phyloP scores from a whole-genome alignment of 2,113 vertebrate species.

The Dryoscopus gambensis region DNA sequence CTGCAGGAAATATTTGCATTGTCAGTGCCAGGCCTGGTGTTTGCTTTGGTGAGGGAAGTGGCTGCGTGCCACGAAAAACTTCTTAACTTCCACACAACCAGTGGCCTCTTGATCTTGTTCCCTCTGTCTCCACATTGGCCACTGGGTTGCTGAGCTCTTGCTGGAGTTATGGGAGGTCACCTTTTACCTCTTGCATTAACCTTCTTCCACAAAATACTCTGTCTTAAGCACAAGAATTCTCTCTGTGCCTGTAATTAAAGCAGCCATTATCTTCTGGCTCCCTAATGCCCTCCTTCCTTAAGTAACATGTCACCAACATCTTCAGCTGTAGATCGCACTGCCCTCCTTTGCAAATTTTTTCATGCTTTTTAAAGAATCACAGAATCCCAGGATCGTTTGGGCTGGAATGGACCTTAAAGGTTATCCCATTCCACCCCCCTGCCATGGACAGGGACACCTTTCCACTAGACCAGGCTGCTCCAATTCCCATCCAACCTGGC shows the following conservation, averaged over 20 bases:
- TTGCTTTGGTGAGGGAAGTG: not conserved
- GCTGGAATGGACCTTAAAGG: not conserved
- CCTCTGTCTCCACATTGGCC: rapidly evolving
- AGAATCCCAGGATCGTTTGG: not conserved
- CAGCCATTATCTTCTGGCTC: not conserved
- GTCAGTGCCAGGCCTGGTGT: not conserved
- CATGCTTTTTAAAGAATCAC: not conserved
- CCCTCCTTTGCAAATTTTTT: not conserved
- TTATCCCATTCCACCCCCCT: not conserved
- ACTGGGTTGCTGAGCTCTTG: not conserved
- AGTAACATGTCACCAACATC: rapidly evolving
- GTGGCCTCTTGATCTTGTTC: not conserved
- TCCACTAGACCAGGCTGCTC: not conserved
- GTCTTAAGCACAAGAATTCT: not conserved
- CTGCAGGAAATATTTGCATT: not conserved
- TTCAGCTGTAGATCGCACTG: not conserved
- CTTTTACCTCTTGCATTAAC: not conserved
- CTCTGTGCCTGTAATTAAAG: not conserved
- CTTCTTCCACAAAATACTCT: not conserved
- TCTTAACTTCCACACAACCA: not conserved
- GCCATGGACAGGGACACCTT: not conserved
- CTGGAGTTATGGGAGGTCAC: not conserved
- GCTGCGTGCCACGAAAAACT: rapidly evolving
- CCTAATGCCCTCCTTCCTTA: not conserved
- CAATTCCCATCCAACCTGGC: not conserved